Conservation (phyloP, 2,797 vertebrate species). For the Knipowitschia caucasica region DNA sequence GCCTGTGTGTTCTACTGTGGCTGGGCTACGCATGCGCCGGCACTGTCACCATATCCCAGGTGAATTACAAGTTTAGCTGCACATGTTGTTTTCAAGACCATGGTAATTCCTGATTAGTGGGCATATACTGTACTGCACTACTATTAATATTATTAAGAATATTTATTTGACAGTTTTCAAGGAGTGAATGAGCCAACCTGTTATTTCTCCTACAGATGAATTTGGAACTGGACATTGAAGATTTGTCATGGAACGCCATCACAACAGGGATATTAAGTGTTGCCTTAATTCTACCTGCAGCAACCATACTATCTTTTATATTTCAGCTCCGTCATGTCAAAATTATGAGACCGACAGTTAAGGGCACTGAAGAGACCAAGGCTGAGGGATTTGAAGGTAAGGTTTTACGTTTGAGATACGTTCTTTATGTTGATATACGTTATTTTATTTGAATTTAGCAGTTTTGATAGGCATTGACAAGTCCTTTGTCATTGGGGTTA, state of each 20-base stretch:
- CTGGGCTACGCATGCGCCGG: conserved; percentile 65
- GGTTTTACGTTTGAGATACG: background rate
- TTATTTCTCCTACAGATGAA: conserved; percentile 53
- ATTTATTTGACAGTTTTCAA: background rate
- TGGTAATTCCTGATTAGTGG: background rate
- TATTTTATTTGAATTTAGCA: too few species aligned
- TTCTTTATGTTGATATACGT: too few species aligned
- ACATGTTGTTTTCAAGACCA: background rate
- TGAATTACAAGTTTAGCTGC: conserved; percentile 65
- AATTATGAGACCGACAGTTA: background rate
- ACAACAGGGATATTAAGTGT: conserved; percentile 62
- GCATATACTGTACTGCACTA: background rate
- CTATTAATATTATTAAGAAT: background rate
- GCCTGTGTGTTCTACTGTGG: conserved; percentile 70
- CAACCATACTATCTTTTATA: conserved; percentile 71
- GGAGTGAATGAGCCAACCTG: background rate
- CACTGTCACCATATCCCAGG: conserved; percentile 52
- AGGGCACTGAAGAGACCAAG: background rate
- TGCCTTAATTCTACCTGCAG: conserved; percentile 63
- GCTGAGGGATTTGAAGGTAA: conserved; percentile 50
- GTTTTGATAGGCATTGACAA: too few species aligned
- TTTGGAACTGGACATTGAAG: conserved; percentile 44
- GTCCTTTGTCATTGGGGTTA: too few species aligned
- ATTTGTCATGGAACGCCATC: conserved; percentile 60
- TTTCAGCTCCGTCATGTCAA: conserved; percentile 71